A percentile compares a stretch with the other conserved stretches of the same genome.
phyloP scores from a whole-genome alignment of 2,888 invertebrate genomes.

The Meghimatium bilineatum region DNA sequence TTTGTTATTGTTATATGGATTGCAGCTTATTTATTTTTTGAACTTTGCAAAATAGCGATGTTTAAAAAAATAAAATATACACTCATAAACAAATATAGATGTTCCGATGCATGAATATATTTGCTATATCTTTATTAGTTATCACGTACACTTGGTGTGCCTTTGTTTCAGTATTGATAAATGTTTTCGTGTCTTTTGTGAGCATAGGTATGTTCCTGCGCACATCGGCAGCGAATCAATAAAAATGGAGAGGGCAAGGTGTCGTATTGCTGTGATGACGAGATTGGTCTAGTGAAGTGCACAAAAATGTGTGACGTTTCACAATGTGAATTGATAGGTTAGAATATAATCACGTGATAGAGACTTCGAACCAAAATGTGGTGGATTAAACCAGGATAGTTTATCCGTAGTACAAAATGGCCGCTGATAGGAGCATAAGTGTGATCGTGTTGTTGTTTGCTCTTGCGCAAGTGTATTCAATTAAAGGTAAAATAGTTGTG shows the following conservation, averaged over 20 bases:
- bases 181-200: neutral
- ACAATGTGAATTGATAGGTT: neutral
- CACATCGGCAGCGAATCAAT: neutral
- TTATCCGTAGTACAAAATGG: neutral
- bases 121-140: neutral
- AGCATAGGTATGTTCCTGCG: neutral
- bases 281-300: neutral
- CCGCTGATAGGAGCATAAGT: neutral
- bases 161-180: neutral
- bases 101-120: neutral
- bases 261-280: neutral
- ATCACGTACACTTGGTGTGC: neutral
- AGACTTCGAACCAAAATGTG: neutral
- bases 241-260: neutral
- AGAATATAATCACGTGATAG: neutral
- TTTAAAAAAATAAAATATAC: neutral
- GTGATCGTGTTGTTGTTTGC: neutral
- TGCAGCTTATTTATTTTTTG: neutral
- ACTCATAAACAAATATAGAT: neutral
- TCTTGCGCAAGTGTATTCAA: neutral
- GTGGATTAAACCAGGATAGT: too few relatives aligned
- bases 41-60: neutral
- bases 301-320: constrained; percentile 6
- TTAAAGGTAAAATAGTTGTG: neutral
- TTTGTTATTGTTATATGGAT: too few relatives aligned